phyloP scores from a whole-genome alignment of 1,140 invertebrate species.

The Whitmania pigra region DNA sequence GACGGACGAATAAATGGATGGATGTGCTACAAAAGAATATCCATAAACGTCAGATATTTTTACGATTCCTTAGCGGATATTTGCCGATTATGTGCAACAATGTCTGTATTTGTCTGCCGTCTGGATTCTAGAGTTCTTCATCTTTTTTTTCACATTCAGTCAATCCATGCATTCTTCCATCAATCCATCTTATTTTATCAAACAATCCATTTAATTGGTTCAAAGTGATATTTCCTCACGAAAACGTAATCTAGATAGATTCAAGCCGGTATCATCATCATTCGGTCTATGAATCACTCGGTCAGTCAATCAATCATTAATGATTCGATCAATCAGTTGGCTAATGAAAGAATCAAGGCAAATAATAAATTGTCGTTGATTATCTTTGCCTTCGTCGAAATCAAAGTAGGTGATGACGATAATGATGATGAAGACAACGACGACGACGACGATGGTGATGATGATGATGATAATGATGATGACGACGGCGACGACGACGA shows the following conservation, averaged over 20 bases:
- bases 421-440: neutral
- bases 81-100: too few relatives aligned
- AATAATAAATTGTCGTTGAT: neutral
- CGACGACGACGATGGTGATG: neutral
- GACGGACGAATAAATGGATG: too few relatives aligned
- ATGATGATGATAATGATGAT: conserved; percentile 2
- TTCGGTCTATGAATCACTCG: neutral
- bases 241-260: neutral
- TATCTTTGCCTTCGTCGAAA: too few relatives aligned
- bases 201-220: too few relatives aligned
- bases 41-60: neutral
- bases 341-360: too few relatives aligned
- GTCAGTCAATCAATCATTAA: neutral
- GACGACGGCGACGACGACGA: neutral
- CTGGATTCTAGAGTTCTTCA: too few relatives aligned
- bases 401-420: neutral
- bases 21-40: neutral
- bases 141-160: too few relatives aligned
- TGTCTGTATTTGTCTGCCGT: too few relatives aligned
- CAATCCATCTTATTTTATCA: too few relatives aligned
- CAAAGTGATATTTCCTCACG: too few relatives aligned
- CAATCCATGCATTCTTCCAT: too few relatives aligned
- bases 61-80: neutral
- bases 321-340: neutral
- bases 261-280: neutral